Evolutionary conservation across 1,140 invertebrate species (phyloP).

Genomic region (Caerostris extrusa): DNA sequence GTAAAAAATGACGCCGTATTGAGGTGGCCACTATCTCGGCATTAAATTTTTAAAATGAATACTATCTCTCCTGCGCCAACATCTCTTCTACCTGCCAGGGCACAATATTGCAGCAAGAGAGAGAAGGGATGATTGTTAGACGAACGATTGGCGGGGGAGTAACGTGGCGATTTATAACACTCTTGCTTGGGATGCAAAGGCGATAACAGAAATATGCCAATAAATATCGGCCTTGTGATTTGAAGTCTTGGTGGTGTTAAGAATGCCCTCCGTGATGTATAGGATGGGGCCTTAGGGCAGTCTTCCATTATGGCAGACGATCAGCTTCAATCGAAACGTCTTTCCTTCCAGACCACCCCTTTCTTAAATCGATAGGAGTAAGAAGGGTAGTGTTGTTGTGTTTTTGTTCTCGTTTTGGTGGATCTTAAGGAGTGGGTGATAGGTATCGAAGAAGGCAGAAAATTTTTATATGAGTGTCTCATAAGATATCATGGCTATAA

Average conservation of each 20-base stretch:
- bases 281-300: conserved; percentile 68
- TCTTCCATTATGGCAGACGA: conserved; percentile 67
- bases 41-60: conserved; percentile 76
- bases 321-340: conserved; percentile 60
- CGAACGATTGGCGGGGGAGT: background rate
- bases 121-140: conserved; percentile 12
- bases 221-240: conserved; percentile 76
- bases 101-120: conserved; percentile 1
- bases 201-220: conserved; percentile 76
- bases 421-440: background rate
- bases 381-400: background rate
- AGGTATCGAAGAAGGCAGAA: background rate
- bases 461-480: too few relatives aligned
- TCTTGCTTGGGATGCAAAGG: conserved; percentile 55
- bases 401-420: conserved; percentile 17
- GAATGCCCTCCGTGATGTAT: conserved; percentile 59
- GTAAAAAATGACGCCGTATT: conserved; percentile 59
- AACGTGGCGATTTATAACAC: conserved; percentile 68
- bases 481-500: too few relatives aligned
- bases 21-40: conserved; percentile 68
- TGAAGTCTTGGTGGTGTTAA: conserved; percentile 41
- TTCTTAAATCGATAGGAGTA: conserved; percentile 60
- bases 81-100: conserved; percentile 13
- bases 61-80: conserved; percentile 59
- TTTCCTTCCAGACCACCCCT: background rate